Conservation (phyloP, 2,113 vertebrate genomes). For the Pterophyllum scalare region DNA sequence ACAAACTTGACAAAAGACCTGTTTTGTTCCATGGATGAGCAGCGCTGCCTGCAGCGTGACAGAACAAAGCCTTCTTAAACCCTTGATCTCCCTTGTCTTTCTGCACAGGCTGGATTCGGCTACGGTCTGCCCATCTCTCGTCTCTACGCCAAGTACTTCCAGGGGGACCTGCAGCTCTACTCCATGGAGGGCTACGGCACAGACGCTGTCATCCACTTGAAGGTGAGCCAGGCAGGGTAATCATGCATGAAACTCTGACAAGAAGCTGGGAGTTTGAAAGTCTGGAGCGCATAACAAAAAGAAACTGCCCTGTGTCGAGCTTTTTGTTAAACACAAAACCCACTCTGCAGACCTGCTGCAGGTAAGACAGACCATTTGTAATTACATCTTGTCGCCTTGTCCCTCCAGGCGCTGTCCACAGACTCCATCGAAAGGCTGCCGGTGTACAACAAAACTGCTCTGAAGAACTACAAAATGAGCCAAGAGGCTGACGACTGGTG, state of each 20-base stretch:
- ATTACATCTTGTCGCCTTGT: not conserved
- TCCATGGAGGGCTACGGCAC: constrained; percentile 96
- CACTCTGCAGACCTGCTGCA: not conserved
- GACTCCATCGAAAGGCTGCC: constrained; percentile 94
- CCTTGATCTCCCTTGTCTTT: constrained; percentile 7
- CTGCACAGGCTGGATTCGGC: constrained; percentile 89
- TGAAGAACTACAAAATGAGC: constrained; percentile 91
- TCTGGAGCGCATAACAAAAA: not conserved
- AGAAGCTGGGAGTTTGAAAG: not conserved
- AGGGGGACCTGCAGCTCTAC: constrained; percentile 94
- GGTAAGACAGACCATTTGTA: not conserved
- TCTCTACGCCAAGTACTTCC: constrained; percentile 96
- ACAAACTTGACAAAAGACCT: not conserved
- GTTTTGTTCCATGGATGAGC: constrained; percentile 1
- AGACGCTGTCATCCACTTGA: constrained; percentile 92
- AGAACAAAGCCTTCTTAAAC: constrained; percentile 20
- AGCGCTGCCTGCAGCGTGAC: not conserved
- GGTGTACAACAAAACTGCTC: constrained; percentile 94
- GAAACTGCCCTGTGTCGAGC: not conserved
- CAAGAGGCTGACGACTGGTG: constrained; percentile 94
- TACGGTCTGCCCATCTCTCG: constrained; percentile 95
- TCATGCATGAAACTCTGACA: constrained; percentile 12
- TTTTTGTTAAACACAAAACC: not conserved
- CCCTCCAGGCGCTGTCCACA: constrained; percentile 89
- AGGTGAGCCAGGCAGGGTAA: constrained; percentile 77